Evolutionary conservation across 2,888 invertebrate species (phyloP).

Genomic region (Crossocerus cetratus): DNA sequence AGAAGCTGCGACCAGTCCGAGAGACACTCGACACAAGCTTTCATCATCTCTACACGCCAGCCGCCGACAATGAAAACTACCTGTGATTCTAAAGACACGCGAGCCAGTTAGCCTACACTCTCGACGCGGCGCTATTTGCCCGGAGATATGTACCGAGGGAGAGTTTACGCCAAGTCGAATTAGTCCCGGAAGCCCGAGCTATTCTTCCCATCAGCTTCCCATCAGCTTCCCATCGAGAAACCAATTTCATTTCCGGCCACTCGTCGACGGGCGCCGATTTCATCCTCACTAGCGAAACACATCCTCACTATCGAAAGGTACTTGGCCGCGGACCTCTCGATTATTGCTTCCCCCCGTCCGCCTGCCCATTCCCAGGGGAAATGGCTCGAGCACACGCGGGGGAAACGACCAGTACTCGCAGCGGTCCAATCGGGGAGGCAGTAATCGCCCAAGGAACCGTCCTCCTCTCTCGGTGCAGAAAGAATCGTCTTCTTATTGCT

Average conservation of each 20-base stretch:
- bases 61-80: not conserved
- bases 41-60: not conserved
- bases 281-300: not conserved
- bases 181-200: not conserved
- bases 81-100: not conserved
- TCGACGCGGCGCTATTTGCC: not conserved
- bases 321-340: not conserved
- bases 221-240: not conserved
- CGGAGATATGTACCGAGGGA: not conserved
- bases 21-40: not conserved
- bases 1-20: not conserved
- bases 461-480: too few relatives aligned
- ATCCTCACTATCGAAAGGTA: not conserved
- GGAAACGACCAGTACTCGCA: too few relatives aligned
- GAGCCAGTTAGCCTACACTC: not conserved
- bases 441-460: not conserved
- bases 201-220: not conserved
- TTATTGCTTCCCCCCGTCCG: slow-evolving; percentile 4
- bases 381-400: too few relatives aligned
- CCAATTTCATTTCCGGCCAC: not conserved
- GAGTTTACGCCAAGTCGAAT: not conserved
- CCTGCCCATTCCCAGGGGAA: too few relatives aligned
- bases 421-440: not conserved
- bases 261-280: not conserved
- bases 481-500: too few relatives aligned